phyloP scores from a whole-genome alignment of 2,888 invertebrate genomes.

The Anaspis maculata region DNA sequence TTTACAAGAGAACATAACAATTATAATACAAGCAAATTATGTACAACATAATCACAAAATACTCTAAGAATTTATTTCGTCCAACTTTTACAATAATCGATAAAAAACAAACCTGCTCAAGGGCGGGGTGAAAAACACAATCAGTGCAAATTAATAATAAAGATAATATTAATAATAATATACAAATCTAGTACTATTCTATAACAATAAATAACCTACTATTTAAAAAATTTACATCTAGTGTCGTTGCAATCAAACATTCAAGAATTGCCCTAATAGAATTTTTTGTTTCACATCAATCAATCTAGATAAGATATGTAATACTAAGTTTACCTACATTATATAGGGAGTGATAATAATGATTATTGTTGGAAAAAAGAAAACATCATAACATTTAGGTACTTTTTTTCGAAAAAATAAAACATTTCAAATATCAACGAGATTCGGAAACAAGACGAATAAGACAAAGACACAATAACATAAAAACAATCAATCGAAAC shows the following conservation, averaged over 20 bases:
- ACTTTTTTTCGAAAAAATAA: conserved; percentile 6
- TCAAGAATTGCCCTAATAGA: conserved; percentile 19
- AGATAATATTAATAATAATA: too few species aligned
- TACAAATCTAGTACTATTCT: too few species aligned
- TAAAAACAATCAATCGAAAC: conserved; percentile 1
- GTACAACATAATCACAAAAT: conserved; percentile 7
- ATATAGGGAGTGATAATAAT: neutral
- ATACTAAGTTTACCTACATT: conserved; percentile 7
- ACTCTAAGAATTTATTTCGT: too few species aligned
- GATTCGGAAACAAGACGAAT: conserved; percentile 11
- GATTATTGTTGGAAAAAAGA: conserved; percentile 3
- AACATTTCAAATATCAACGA: conserved; percentile 9
- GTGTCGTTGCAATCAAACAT: conserved; percentile 30
- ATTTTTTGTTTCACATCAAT: conserved; percentile 16
- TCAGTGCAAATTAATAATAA: too few species aligned
- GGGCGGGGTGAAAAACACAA: too few species aligned
- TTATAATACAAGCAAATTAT: too few species aligned
- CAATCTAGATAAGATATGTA: conserved; percentile 11
- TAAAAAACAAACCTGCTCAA: too few species aligned
- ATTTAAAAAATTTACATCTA: conserved; percentile 26
- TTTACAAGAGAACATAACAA: too few species aligned
- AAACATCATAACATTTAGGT: conserved; percentile 13
- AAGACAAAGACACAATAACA: conserved; percentile 11
- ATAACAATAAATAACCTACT: conserved; percentile 20
- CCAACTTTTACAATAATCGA: too few species aligned